Evolutionary conservation across 2,888 invertebrate genomes (phyloP).

Genomic region (Cantharis rufa): DNA sequence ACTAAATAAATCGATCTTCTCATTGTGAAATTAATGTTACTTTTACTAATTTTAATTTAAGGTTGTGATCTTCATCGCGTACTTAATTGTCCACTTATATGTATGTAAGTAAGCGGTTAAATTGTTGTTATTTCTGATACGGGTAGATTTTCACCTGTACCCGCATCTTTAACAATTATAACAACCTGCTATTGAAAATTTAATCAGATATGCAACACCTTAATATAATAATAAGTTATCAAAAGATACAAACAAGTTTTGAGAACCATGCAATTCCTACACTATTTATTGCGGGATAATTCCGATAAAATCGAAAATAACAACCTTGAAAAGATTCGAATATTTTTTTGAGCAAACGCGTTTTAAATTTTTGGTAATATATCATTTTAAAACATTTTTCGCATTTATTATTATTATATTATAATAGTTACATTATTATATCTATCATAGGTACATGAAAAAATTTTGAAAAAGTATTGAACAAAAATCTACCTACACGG

Average conservation of each 20-base stretch:
- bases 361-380: too few species aligned
- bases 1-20: neutral
- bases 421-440: too few species aligned
- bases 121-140: conserved; percentile 8
- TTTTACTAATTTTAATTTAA: neutral
- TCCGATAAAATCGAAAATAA: neutral
- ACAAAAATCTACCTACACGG: too few species aligned
- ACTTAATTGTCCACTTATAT: neutral
- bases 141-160: conserved; percentile 24
- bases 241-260: neutral
- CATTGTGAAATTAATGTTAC: neutral
- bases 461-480: too few species aligned
- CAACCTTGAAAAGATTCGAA: too few species aligned
- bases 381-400: too few species aligned
- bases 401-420: too few species aligned
- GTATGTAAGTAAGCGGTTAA: conserved; percentile 10
- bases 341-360: too few species aligned
- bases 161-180: conserved; percentile 20
- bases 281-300: neutral
- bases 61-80: neutral
- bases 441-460: too few species aligned
- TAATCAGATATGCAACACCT: conserved; percentile 4
- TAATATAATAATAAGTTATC: neutral
- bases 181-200: conserved; percentile 20
- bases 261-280: neutral